Conservation (phyloP, 2,113 vertebrate genomes). For the Prolemur simus region DNA sequence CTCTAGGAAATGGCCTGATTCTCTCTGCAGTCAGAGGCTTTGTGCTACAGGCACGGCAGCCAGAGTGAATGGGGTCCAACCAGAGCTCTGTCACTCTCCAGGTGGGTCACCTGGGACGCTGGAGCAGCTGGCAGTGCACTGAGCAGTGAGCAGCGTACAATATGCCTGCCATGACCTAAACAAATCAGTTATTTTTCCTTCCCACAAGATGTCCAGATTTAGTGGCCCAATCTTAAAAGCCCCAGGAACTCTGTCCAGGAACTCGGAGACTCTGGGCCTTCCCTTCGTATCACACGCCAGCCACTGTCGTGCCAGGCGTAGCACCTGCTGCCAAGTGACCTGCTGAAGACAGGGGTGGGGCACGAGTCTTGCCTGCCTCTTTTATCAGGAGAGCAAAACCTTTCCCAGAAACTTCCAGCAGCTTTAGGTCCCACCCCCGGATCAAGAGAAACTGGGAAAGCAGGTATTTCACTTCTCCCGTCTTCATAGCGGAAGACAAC, state of each 20-base stretch:
- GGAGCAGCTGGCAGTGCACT: neutral
- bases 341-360: rapidly evolving
- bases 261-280: neutral
- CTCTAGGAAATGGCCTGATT: neutral
- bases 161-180: neutral
- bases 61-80: rapidly evolving
- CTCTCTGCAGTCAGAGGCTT: neutral
- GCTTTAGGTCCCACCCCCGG: neutral
- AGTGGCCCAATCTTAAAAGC: neutral
- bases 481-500: neutral
- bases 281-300: neutral
- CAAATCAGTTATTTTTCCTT: neutral
- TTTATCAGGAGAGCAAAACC: neutral
- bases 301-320: rapidly evolving
- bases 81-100: neutral
- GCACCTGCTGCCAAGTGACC: no score
- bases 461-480: neutral
- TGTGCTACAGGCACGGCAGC: rapidly evolving
- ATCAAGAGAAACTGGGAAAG: neutral
- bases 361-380: neutral
- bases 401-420: neutral
- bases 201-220: neutral
- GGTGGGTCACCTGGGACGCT: neutral
- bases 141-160: neutral
- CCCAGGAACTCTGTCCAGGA: neutral